phyloP scores from a whole-genome alignment of 2,113 vertebrate species.

The Pygoscelis antarcticus region DNA sequence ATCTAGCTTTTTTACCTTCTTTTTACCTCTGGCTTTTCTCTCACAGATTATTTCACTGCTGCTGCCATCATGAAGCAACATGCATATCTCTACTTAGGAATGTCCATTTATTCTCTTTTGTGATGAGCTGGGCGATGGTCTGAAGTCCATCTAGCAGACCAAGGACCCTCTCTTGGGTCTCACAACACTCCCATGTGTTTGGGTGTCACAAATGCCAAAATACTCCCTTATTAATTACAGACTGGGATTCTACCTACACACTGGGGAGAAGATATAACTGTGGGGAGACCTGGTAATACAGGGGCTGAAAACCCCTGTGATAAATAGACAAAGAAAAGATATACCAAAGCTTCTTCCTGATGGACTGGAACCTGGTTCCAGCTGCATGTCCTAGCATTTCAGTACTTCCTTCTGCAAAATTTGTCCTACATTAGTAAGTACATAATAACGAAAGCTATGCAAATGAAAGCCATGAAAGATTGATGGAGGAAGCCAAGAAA shows the following conservation, averaged over 20 bases:
- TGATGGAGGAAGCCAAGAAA: not conserved
- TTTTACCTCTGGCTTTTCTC: not conserved
- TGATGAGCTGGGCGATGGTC: accelerated
- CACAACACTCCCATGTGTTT: not conserved
- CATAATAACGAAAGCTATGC: not conserved
- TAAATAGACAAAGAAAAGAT: not conserved
- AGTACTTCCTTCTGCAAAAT: not conserved
- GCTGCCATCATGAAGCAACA: not conserved
- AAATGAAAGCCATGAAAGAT: not conserved
- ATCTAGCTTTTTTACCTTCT: not conserved
- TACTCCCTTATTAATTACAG: not conserved
- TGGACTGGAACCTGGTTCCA: not conserved
- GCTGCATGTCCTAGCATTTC: not conserved
- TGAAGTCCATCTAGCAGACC: not conserved
- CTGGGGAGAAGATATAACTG: not conserved
- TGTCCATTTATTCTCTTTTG: not conserved
- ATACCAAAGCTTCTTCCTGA: not conserved
- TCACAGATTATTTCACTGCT: not conserved
- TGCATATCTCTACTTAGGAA: not conserved
- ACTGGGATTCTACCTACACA: not conserved
- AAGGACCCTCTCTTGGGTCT: not conserved
- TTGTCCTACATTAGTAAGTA: not conserved
- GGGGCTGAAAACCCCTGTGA: not conserved
- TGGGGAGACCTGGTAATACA: not conserved
- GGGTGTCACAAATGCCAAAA: not conserved